Evolutionary conservation across 92 coral and sea anemone species (phyloP), one percentile per base, ranked within the genome.

Genomic region (Blastomussa wellsi): DNA sequence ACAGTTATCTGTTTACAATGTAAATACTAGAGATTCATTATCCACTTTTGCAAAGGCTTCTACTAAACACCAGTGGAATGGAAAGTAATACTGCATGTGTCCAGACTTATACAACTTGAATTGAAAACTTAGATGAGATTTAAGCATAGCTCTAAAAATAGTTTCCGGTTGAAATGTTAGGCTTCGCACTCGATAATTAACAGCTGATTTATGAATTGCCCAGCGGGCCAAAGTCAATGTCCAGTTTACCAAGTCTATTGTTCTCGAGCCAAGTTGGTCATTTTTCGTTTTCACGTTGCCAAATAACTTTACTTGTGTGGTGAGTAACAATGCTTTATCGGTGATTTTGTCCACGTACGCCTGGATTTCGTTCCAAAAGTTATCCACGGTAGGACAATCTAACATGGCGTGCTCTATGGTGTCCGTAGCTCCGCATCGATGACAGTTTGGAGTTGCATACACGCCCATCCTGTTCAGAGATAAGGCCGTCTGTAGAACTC

Each of bases 131-230:
- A 41, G 7, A 41, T 41, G 44, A 3, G 44, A 41, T 41, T 41
- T 41, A 3, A 41, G 4, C 44, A 41, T 41, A 3, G 44, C 44
- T 41, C 44, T 41, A 41, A 41, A 41, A 7, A 41, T 3, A 41
- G 44, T 41, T 41, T 41, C 44, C 7, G 44, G 44, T 41, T 3
- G 44, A 3, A 41, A 3, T 41, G 44, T 3, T 7, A 41, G 3
- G 7, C 7, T 41, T 3, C 44, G 44, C 7, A 41, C 44, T 41
- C 44, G 3, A 7, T 41, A 41, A 7, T 41, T 0, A 0, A 65
- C 70, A 9, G 72, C 82, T 2, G 73, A 79, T 59, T 79, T 79
- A 15, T 60, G 55, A 8, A 79, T 79, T 2, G 73, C 53, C 7
- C 39, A 79, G 2, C 73, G 52, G 5, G 71, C 71, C 1, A 57